Base-by-base conservation (phyloP, 2,888 invertebrate species). In the Eilema griseolum region DNA sequence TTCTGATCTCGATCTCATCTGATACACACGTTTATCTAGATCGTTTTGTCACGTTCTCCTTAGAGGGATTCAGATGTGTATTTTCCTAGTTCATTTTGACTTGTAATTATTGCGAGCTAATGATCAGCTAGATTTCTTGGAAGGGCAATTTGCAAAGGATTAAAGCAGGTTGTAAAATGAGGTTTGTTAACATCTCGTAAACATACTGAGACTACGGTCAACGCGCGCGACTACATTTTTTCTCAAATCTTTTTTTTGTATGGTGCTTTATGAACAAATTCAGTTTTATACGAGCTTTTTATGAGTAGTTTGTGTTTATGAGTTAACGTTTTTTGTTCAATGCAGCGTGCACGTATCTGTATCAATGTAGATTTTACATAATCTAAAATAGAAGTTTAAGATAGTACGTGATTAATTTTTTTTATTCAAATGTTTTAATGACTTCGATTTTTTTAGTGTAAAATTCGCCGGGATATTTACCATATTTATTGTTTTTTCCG, bases 1-100 rank as follows among this genome's bases (percentile, higher is more conserved):
- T 86, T 87, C 86, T 88, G 90, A 93, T 93, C 89, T 86, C 84
- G 89, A 93, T 93, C 89, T 88, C 88, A 90, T 91, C 92, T 89
- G 88, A 91, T 89, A 88, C 59, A 59, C 28, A 20, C 74, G 73
- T 85, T 87, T 91, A 93, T 92, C 92, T 89, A 87, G 91, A 93
- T 93, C 88, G 81, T 70, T 88, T 88, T 90, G 87, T 92, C 90
- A 88, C 90, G 89, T 86, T 89, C 86, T 83, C 75, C 80, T 84
- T 84, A 77, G 83, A 80, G 75, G 77, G 66, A 65, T 70, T 70
- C 69, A 64, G 85, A 81, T 72, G 79, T 77, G 83, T 80, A 79
- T 85, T 85, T 86, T 88, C 86, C 86, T 83, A 82, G 86, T 85
- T 85, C 82, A 83, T 87, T 89, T 88, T 84, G 82, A 87, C 83